Percentiles rank a stretch among this genome's conserved stretches.
Evolutionary conservation across 2,888 invertebrate species (phyloP).

Genomic region (Syrista parreyssii): DNA sequence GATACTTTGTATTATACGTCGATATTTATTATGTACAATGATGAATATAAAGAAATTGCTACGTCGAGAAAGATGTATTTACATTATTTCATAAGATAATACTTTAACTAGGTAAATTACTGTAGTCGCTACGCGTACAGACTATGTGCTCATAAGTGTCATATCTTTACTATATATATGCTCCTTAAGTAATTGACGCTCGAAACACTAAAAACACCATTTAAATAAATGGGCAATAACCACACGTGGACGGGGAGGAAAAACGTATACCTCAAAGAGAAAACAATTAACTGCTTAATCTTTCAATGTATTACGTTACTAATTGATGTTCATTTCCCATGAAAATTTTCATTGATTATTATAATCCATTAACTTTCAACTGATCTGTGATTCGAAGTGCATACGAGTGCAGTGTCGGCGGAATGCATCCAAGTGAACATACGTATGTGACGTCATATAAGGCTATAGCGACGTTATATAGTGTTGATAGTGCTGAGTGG

Average conservation of each 20-base stretch:
- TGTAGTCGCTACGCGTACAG: background rate
- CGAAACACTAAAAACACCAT: background rate
- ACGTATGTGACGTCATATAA: background rate
- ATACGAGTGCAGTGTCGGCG: background rate
- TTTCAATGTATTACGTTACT: background rate
- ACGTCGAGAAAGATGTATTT: conserved; percentile 39
- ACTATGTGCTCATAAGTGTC: background rate
- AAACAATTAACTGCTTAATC: background rate
- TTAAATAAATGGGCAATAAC: background rate
- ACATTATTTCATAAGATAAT: conserved; percentile 37
- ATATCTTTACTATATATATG: background rate
- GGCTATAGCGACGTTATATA: background rate
- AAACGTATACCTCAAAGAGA: background rate
- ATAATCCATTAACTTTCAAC: background rate
- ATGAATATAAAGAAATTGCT: conserved; percentile 30
- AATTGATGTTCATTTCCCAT: background rate
- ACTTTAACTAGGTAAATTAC: conserved; percentile 28
- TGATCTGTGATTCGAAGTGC: background rate
- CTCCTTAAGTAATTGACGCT: background rate
- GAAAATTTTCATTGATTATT: background rate
- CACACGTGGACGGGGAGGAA: background rate
- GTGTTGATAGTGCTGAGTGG: conserved; percentile 16
- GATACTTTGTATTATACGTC: conserved; percentile 42
- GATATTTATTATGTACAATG: conserved; percentile 39
- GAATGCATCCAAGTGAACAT: conserved; percentile 5